Evolutionary conservation across 2,113 vertebrate species (phyloP), one percentile per base, ranked within the genome.

Genomic region (Aythya baeri): DNA sequence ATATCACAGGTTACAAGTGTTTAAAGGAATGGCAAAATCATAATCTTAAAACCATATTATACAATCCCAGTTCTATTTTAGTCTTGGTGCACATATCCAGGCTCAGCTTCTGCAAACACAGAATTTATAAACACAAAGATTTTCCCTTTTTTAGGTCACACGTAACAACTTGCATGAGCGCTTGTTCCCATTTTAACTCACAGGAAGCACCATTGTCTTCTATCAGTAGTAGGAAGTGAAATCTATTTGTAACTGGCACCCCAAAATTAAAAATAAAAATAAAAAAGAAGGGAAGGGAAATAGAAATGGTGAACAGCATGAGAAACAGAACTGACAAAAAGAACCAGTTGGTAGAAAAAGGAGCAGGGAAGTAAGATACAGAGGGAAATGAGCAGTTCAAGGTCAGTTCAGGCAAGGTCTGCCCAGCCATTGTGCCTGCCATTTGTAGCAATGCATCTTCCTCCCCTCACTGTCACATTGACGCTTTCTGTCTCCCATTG

Each of bases 381-480:
- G 25, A 61, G 8, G 29, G 29, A 92, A 86, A 77, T 46, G 7
- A 84, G 15, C 9, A 67, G 67, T 57, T 83, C 36, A 68, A 34
- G 21, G 61, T 17, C 43, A 43, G n/a, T 38, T 59, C 23, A 54
- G 68, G 66, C 57, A 82, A 72, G 32, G 54, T 20, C 86, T 57
- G 9, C 43, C 36, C 50, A 67, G 49, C 31, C 49, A 23, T 43
- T 41, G 20, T 68, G 34, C 43, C 38, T 68, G 34, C 43, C 43
- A 49, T 5, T 46, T 14, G 0, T 32, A 58, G 58, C 36, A 63
- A 26, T 0, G 0, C 3, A 3, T 57, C 46, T 74, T 89, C 31
- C 44, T 77, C 36, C 18, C 9, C 23, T 77, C 38, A 8, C 6
- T 9, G 57, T 21, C 32, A 61, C 11, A 38, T 8, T 10, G 5